These are phyloP conservation scores for Actenoides hombroni DNA, from an alignment of 2,113 vertebrate species.

Conservation along the genomic window DNA sequence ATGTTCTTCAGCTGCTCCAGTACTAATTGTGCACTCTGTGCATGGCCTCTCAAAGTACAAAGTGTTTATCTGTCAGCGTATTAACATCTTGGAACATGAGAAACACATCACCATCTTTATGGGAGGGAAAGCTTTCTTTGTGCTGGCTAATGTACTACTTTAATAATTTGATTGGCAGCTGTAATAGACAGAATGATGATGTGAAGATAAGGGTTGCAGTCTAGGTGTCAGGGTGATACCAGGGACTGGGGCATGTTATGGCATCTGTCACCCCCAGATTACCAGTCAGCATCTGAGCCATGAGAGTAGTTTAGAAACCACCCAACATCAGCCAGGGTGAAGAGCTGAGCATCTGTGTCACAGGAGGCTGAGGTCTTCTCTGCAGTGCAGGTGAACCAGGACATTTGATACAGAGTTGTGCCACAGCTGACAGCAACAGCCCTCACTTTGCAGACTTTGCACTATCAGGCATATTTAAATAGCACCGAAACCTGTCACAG, in stretches of 20 bases:
- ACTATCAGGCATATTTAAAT: not conserved
- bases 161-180: not conserved
- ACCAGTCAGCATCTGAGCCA: not conserved
- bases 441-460: not conserved
- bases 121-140: not conserved
- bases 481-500: not conserved
- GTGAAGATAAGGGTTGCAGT: not conserved
- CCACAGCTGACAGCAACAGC: not conserved
- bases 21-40: not conserved
- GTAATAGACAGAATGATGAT: not conserved
- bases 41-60: not conserved
- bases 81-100: not conserved
- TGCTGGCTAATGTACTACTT: not conserved
- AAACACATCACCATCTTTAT: not conserved
- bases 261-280: not conserved
- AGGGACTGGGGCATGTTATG: not conserved
- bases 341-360: too few species aligned
- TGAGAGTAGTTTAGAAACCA: not conserved
- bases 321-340: fast-evolving
- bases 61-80: not conserved
- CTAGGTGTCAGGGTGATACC: not conserved
- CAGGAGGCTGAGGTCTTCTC: not conserved
- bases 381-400: not conserved
- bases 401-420: not conserved
- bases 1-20: not conserved